Percentiles rank a stretch among this genome's conserved stretches.
Conservation (phyloP, 2,113 vertebrate genomes). For the Centrocercus urophasianus region DNA sequence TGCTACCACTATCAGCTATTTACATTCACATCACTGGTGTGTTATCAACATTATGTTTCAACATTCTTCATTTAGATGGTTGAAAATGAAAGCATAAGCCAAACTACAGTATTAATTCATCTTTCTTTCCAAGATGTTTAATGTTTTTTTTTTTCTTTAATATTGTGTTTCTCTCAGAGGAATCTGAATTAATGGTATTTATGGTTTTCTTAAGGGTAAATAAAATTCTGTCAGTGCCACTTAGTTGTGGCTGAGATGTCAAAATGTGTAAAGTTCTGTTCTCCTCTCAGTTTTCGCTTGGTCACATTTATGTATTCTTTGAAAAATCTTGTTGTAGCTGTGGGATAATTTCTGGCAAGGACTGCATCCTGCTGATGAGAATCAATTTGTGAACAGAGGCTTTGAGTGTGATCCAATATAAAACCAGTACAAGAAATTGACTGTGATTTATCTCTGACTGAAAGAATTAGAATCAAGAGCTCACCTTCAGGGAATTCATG, state of each 20-base stretch:
- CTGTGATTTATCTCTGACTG: slow-evolving; percentile 25
- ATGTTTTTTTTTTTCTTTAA: background rate
- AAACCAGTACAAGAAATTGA: background rate
- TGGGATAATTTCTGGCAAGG: background rate
- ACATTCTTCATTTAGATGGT: background rate
- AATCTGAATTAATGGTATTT: background rate
- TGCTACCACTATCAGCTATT: background rate
- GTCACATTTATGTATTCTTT: background rate
- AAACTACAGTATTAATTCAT: rapidly evolving
- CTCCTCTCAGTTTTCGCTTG: background rate
- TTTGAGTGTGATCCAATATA: background rate
- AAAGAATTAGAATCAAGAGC: slow-evolving; percentile 7
- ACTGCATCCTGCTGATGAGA: background rate
- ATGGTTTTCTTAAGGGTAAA: background rate
- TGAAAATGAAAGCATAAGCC: background rate
- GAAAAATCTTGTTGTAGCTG: background rate
- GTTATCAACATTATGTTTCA: background rate
- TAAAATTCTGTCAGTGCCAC: background rate
- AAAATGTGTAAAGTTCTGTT: background rate
- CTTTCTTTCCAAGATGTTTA: background rate
- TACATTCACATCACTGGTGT: background rate
- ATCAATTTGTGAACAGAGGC: background rate
- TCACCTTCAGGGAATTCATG: background rate
- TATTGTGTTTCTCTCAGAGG: background rate
- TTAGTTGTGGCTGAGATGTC: background rate